Evolutionary conservation across 2,113 vertebrate species (phyloP), one percentile per base, ranked within the genome.

Genomic region (Hippocampus guttulatus): DNA sequence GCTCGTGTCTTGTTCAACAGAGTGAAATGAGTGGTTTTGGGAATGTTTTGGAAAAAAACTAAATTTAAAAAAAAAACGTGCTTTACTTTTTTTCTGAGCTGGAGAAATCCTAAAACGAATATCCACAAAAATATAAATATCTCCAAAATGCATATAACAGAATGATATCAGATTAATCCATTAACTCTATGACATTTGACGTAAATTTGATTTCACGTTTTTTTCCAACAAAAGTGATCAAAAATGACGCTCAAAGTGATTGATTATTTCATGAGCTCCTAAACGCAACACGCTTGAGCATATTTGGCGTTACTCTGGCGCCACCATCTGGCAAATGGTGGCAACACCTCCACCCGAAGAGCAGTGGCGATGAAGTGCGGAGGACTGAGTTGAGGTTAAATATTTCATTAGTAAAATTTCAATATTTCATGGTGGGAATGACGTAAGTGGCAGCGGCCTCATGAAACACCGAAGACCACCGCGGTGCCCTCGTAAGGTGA

Each of bases 391-490:
- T 51, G 1, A 49, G 77, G 74, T 84, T 90, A 86, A 88, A 91
- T 91, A 89, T 92, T 91, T 90, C 73, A 90, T 91, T 84, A 70
- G 81, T 87, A 75, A 87, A 91, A 84, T 87, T 87, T 91, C 23
- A 92, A 91, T 91, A 83, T 90, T 92, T 91, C 51, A 91, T 91
- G 27, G 7, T 33, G 6, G 79, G 18, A 79, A 70, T 92, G 88
- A 91, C 90, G 87, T 90, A 82, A 91, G 78, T 70, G 75, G 82
- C 78, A 58, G 68, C 55, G 74, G 75, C 70, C 82, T 79, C 74
- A 76, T 69, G 51, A 71, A 70, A 54, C 20, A 20, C 12, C 58
- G 16, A 60, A 60, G 25, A 60, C 33, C 12, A 16, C 14, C 58
- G 16, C 21, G 14, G 51, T 57, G 30, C 64, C 23, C 11, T 49